Percentiles rank a stretch among this genome's conserved stretches.
phyloP scores from a whole-genome alignment of 2,888 invertebrate genomes.

The Acanthacorydalis orientalis region DNA sequence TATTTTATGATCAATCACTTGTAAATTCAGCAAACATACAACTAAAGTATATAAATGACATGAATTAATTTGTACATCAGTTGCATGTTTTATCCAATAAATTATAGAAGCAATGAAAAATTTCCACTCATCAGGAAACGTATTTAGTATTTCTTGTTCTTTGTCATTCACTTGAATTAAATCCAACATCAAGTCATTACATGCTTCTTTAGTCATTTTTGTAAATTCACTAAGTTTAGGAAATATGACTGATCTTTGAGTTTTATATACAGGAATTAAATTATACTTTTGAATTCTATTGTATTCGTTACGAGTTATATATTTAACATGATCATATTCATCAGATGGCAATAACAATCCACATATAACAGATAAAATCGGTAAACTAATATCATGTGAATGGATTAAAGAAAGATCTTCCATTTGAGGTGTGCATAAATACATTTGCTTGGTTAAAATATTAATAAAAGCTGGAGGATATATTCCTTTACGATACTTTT shows the following conservation, averaged over 20 bases:
- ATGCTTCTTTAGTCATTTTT: conserved; percentile 14
- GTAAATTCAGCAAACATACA: conserved; percentile 37
- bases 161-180: conserved; percentile 29
- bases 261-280: conserved; percentile 10
- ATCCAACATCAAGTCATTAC: conserved; percentile 26
- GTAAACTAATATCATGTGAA: conserved; percentile 38
- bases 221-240: conserved; percentile 23
- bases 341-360: conserved; percentile 18
- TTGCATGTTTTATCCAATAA: conserved; percentile 36
- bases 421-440: conserved; percentile 51
- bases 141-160: conserved; percentile 23
- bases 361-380: conserved; percentile 43
- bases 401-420: conserved; percentile 47
- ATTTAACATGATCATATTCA: conserved; percentile 14
- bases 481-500: conserved; percentile 38
- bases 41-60: conserved; percentile 38
- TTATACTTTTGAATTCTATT: conserved; percentile 12
- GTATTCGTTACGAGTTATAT: conserved; percentile 17
- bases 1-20: conserved; percentile 37
- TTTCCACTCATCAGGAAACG: conserved; percentile 38
- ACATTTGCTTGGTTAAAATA: conserved; percentile 42
- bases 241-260: conserved; percentile 11
- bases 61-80: conserved; percentile 22
- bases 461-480: conserved; percentile 54
- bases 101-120: conserved; percentile 37